A percentile compares a stretch with the other conserved stretches of the same genome.
These are phyloP conservation scores for Pteromalus puparum DNA, from an alignment of 1,140 invertebrate species.

Conservation along the genomic window DNA sequence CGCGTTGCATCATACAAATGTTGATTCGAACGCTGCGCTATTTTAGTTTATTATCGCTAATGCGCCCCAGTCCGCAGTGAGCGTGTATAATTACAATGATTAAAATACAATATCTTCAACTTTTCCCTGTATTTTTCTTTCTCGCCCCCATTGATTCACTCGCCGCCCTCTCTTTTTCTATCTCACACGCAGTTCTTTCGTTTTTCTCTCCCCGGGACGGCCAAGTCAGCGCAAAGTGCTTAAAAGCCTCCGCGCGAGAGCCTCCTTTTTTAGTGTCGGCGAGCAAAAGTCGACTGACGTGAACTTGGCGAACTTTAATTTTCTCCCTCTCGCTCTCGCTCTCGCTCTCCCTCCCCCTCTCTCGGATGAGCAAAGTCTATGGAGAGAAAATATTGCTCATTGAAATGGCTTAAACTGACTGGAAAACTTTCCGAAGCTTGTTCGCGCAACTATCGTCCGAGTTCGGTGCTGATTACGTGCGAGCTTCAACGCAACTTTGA, in stretches of 20 bases:
- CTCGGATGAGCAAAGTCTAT: neutral
- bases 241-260: constrained; percentile 56
- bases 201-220: constrained; percentile 42
- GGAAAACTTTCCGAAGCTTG: neutral
- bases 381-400: constrained; percentile 21
- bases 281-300: constrained; percentile 14
- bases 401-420: neutral
- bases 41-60: neutral
- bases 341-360: neutral
- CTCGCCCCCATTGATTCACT: neutral
- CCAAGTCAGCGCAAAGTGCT: constrained; percentile 59
- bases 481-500: too few relatives aligned
- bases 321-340: neutral
- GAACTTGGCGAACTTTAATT: constrained; percentile 27
- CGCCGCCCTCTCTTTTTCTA: neutral
- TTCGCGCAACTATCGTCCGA: neutral
- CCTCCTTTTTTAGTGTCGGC: constrained; percentile 35
- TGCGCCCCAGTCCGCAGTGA: neutral
- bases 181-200: neutral
- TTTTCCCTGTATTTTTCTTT: too few relatives aligned
- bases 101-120: constrained; percentile 33
- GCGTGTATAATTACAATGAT: constrained; percentile 27
- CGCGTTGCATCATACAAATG: too few relatives aligned
- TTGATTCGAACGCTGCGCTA: neutral
- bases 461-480: neutral